These are phyloP conservation scores for Trichoplusia ni DNA, from an alignment of 1,140 invertebrate genomes.

Conservation along the genomic window DNA sequence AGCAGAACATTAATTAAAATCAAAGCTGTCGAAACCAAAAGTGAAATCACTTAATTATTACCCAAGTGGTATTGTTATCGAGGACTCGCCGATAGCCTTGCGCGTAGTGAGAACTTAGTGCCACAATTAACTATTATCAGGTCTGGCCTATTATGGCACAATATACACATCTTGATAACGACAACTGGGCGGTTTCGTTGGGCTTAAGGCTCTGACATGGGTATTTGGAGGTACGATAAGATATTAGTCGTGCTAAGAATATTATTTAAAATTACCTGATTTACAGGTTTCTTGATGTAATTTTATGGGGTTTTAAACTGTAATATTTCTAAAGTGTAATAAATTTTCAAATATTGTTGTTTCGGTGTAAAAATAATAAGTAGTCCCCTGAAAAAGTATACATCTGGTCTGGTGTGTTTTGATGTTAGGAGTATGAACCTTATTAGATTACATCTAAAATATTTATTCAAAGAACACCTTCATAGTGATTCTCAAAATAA, in stretches of 20 bases:
- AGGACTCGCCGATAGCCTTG: constrained; percentile 11
- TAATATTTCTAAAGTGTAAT: background rate
- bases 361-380: no score
- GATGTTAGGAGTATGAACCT: no score
- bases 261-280: background rate
- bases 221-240: constrained; percentile 14
- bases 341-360: no score
- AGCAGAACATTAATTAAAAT: constrained; percentile 8
- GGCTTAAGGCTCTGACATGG: constrained; percentile 7
- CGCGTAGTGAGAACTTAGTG: constrained; percentile 21
- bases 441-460: no score
- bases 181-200: constrained; percentile 3
- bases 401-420: no score
- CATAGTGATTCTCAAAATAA: no score
- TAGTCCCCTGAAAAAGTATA: no score
- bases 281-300: background rate
- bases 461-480: no score
- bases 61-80: constrained; percentile 19
- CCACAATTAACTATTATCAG: constrained; percentile 20
- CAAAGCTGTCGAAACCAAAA: constrained; percentile 1
- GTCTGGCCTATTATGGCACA: background rate
- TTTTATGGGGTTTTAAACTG: no score
- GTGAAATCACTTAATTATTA: constrained; percentile 24
- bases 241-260: constrained; percentile 8
- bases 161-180: constrained; percentile 24